Evolutionary conservation across 2,113 vertebrate genomes (phyloP).

Genomic region (Malaclemys terrapin): DNA sequence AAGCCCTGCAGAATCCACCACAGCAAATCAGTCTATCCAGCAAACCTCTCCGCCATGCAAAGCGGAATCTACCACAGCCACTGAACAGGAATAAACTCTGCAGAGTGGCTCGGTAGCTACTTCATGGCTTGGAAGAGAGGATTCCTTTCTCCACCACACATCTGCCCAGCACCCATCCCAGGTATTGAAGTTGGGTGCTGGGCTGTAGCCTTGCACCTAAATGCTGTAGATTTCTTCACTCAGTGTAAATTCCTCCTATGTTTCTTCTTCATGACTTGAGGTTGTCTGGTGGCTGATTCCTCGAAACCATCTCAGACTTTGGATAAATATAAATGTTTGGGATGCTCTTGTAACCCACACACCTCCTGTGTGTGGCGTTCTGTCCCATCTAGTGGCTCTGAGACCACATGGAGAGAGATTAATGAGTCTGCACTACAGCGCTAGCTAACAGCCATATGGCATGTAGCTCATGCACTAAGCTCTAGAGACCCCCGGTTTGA

Average conservation of each 20-base stretch:
- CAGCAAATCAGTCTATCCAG: no score
- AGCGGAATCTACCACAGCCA: neutral
- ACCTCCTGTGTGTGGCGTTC: no score
- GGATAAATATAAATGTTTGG: no score
- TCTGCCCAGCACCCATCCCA: neutral
- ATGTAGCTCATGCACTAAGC: no score
- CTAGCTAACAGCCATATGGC: no score
- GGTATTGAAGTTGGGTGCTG: neutral
- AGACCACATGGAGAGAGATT: no score
- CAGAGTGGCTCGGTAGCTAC: neutral
- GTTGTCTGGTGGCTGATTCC: rapidly evolving
- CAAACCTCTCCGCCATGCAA: neutral
- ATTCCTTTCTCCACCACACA: neutral
- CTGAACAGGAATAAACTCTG: neutral
- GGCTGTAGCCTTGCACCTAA: neutral
- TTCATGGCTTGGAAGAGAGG: neutral
- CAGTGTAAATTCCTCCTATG: rapidly evolving
- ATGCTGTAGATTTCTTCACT: neutral
- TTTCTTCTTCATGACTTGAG: neutral
- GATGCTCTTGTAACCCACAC: no score
- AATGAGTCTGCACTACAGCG: no score
- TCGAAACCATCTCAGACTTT: neutral
- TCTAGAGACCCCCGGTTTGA: no score
- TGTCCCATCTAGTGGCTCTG: no score
- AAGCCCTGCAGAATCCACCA: neutral